Evolutionary conservation across 2,888 invertebrate genomes (phyloP).

Genomic region (Thelaira solivaga): DNA sequence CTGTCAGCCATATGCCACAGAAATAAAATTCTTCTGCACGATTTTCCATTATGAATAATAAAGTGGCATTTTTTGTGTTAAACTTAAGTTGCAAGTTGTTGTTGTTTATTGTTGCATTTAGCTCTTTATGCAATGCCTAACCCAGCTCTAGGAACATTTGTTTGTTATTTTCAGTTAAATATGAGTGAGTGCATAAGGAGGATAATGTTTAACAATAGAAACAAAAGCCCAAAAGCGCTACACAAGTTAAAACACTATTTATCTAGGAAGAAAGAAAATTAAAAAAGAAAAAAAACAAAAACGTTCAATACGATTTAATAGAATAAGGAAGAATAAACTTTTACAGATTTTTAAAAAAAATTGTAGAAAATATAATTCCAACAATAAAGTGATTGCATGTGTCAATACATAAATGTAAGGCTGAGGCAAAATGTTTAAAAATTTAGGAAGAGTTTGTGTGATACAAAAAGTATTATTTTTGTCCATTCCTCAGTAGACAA

Average conservation of each 20-base stretch:
- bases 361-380: no score
- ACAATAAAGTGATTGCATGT: no score
- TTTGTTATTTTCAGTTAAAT: not conserved
- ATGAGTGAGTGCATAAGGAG: conserved; percentile 29
- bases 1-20: conserved; percentile 56
- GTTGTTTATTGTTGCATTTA: no score
- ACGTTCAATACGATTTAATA: not conserved
- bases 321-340: conserved; percentile 9
- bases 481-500: no score
- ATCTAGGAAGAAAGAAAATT: not conserved
- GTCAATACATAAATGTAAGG: no score
- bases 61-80: not conserved
- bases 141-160: no score
- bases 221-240: conserved; percentile 11
- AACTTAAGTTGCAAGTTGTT: no score
- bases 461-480: no score
- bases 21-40: conserved; percentile 46
- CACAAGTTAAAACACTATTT: conserved; percentile 57
- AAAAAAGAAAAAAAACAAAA: not conserved
- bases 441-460: no score
- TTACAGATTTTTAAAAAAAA: no score
- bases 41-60: conserved; percentile 53
- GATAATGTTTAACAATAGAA: conserved; percentile 37
- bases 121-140: no score
- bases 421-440: no score